These are phyloP conservation scores for Syngnathus acus DNA, from an alignment of 2,797 vertebrate genomes.

Conservation along the genomic window DNA sequence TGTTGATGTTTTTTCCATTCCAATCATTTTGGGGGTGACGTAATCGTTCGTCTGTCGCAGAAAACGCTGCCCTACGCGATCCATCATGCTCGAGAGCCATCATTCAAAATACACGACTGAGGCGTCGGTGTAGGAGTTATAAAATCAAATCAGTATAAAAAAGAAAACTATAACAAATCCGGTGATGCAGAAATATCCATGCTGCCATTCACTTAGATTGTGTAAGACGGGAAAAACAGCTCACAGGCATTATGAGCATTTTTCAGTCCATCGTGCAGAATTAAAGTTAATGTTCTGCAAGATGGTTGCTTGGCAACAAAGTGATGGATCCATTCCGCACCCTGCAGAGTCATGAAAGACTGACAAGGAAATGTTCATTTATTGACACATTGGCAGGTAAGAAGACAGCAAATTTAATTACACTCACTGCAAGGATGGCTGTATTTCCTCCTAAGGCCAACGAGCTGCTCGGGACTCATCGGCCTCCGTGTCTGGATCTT, in stretches of 20 bases:
- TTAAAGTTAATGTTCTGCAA: background rate
- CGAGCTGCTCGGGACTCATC: background rate
- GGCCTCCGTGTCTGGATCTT: background rate
- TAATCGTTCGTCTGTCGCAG: conserved; percentile 7
- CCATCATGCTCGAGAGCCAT: conserved; percentile 16
- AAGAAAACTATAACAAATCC: background rate
- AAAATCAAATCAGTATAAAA: background rate
- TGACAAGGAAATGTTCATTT: conserved; percentile 18
- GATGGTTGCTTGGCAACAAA: conserved; percentile 1
- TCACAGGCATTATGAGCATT: background rate
- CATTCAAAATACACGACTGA: conserved; percentile 6
- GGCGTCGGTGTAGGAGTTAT: background rate
- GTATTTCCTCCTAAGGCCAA: background rate
- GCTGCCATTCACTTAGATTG: background rate
- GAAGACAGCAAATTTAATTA: conserved; percentile 22
- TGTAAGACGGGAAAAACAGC: background rate
- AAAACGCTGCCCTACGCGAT: background rate
- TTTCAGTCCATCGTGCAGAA: background rate
- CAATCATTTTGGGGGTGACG: conserved; percentile 11
- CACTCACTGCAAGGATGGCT: conserved; percentile 11
- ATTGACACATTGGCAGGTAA: conserved; percentile 14
- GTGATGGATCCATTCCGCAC: conserved; percentile 6
- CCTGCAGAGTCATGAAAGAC: conserved; percentile 6
- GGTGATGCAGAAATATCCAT: background rate
- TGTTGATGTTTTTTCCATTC: conserved; percentile 13